phyloP scores from a whole-genome alignment of 2,888 invertebrate species.

The Caenorhabditis uteleia region DNA sequence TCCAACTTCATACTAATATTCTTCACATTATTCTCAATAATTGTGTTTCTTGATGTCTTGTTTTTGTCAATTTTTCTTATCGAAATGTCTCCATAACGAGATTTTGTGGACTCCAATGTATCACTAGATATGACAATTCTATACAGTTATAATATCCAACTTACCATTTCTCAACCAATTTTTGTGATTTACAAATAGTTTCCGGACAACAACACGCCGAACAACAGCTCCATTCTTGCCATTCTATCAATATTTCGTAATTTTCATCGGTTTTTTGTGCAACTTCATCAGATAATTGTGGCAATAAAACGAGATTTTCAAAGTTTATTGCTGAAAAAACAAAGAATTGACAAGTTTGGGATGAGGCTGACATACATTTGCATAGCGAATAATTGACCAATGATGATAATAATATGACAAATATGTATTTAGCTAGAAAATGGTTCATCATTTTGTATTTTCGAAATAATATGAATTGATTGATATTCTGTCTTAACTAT shows the following conservation, averaged over 20 bases:
- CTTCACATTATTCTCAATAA: conserved; percentile 6
- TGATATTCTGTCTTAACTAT: too few species aligned
- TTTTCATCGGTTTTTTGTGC: conserved; percentile 1
- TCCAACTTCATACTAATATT: neutral
- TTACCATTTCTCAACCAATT: conserved; percentile 15
- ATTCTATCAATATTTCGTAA: conserved; percentile 16
- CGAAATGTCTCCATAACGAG: conserved; percentile 9
- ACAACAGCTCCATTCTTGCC: conserved; percentile 33
- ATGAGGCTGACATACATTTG: too few species aligned
- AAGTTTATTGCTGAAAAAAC: too few species aligned
- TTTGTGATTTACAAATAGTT: conserved; percentile 14
- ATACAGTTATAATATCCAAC: neutral
- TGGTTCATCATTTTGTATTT: too few species aligned
- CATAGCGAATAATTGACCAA: too few species aligned
- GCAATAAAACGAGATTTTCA: too few species aligned
- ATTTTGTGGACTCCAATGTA: conserved; percentile 7
- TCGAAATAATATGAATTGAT: too few species aligned
- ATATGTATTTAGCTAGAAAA: too few species aligned
- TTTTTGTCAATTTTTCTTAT: neutral
- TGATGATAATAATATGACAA: too few species aligned
- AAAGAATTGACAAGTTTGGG: too few species aligned
- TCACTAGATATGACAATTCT: conserved; percentile 2
- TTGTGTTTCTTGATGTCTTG: conserved; percentile 6
- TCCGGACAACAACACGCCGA: conserved; percentile 35
- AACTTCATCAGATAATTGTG: too few species aligned